phyloP scores from a whole-genome alignment of 2,113 vertebrate species.

The Centropus bengalensis region DNA sequence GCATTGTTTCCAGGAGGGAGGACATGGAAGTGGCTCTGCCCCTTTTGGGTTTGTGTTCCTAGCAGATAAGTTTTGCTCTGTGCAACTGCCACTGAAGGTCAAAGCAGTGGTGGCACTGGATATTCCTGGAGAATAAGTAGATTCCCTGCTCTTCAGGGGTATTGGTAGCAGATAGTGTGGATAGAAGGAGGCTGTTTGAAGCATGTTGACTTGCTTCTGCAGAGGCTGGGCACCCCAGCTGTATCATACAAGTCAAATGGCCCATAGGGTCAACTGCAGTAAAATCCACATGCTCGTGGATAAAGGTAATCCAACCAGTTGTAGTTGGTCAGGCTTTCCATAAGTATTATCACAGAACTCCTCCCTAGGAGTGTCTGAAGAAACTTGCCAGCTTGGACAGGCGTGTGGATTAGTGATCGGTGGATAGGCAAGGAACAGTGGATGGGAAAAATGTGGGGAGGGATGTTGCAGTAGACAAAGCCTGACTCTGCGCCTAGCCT shows the following conservation, averaged over 20 bases:
- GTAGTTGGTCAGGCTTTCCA: neutral
- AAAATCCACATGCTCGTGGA: neutral
- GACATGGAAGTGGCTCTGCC: neutral
- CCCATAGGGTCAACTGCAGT: neutral
- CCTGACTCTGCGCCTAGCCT: neutral
- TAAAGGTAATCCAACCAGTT: neutral
- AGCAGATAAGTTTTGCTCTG: neutral
- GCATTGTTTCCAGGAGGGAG: neutral
- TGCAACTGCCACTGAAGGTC: neutral
- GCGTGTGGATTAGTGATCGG: neutral
- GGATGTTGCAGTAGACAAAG: rapidly evolving
- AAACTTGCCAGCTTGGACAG: neutral
- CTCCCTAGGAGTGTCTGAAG: neutral
- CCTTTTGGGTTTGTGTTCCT: neutral
- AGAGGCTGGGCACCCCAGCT: neutral
- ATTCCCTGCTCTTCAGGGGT: neutral
- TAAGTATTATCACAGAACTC: neutral
- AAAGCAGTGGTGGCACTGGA: neutral
- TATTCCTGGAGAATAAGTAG: neutral
- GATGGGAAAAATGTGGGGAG: neutral
- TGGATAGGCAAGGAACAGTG: neutral
- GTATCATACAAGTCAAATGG: neutral
- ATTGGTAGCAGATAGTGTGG: neutral
- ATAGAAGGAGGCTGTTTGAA: neutral
- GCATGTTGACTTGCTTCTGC: neutral